These are phyloP conservation scores for Rhyacophila brunnea DNA, from an alignment of 1,140 invertebrate species.

Conservation along the genomic window DNA sequence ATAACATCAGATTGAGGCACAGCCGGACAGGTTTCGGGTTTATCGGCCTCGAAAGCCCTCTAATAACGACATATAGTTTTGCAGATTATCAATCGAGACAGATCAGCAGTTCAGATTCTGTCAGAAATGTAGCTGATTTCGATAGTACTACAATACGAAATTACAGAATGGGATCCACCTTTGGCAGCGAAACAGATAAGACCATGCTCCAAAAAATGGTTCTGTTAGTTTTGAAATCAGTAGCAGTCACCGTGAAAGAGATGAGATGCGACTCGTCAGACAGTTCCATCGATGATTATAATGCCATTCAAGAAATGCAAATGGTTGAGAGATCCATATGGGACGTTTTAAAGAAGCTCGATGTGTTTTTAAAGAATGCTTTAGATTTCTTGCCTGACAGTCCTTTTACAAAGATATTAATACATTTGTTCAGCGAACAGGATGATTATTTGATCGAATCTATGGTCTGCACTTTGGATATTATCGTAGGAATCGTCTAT, in stretches of 20 bases:
- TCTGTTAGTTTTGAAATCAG: constrained; percentile 80
- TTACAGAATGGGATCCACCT: constrained; percentile 38
- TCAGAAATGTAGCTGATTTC: constrained; percentile 37
- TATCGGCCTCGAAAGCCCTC: constrained; percentile 52
- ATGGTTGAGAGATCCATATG: constrained; percentile 82
- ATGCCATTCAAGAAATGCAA: constrained; percentile 85
- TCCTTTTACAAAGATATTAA: constrained; percentile 82
- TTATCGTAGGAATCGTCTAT: constrained; percentile 79
- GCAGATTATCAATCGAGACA: constrained; percentile 7
- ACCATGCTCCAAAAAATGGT: constrained; percentile 82
- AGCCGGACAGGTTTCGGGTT: constrained; percentile 57
- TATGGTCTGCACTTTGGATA: constrained; percentile 89
- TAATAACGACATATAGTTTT: constrained; percentile 15
- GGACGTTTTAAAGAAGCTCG: constrained; percentile 78
- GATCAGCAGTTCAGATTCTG: background rate
- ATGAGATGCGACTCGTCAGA: constrained; percentile 82
- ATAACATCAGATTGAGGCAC: constrained; percentile 49
- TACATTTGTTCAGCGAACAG: constrained; percentile 85
- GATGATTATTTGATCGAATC: constrained; percentile 88
- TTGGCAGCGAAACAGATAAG: constrained; percentile 57
- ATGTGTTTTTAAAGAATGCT: constrained; percentile 76
- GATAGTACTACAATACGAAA: constrained; percentile 40
- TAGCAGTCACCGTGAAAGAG: constrained; percentile 87
- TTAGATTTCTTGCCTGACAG: constrained; percentile 85
- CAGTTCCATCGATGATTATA: constrained; percentile 76